Evolutionary conservation across 2,797 vertebrate species (phyloP), one percentile per base, ranked within the genome.

Genomic region (Denticeps clupeoides): DNA sequence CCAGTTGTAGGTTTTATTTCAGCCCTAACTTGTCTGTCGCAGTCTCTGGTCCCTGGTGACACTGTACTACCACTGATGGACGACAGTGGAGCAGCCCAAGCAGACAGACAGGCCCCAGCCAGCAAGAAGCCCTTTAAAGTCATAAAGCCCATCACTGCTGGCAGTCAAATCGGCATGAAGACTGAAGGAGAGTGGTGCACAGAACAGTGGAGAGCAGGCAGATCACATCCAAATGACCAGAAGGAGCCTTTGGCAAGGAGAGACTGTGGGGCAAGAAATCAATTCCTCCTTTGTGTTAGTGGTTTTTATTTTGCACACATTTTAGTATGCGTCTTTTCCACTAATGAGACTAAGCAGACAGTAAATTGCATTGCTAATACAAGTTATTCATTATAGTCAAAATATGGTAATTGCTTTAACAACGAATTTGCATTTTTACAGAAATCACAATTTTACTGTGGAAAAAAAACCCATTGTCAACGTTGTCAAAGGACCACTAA

Each of bases 111-210:
- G 44, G 59, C 53, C 29, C 56, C 74, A 13, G 65, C 67, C 67
- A 82, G 59, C 56, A 83, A 59, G 62, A 73, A 70, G 53, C 43
- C 35, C 33, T 12, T 64, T 41, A 82, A 58, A 10, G 23, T 28
- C 40, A 53, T 52, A 48, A 50, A 57, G 48, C 58, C 56, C 47
- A 53, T 40, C 82, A 83, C 86, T 45, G 68, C 64, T 70, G 56
- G 4, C 41, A 58, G 56, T 73, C 63, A 70, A 52, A 29, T 5
- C 13, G 45, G 47, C 40, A 45, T 47, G 37, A 8, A 51, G 41
- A 3, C 35, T 49, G 41, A 8, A 41, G 28, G n/a, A 16, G 13
- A 46, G 5, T 7, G 44, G 9, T 44, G 49, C 60, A 68, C 61
- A 47, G 51, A 53, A 55, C 46, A 10, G 21, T 16, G 12, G 37